Base-by-base conservation (phyloP, 2,888 invertebrate genomes). In the Litoditis marina region DNA sequence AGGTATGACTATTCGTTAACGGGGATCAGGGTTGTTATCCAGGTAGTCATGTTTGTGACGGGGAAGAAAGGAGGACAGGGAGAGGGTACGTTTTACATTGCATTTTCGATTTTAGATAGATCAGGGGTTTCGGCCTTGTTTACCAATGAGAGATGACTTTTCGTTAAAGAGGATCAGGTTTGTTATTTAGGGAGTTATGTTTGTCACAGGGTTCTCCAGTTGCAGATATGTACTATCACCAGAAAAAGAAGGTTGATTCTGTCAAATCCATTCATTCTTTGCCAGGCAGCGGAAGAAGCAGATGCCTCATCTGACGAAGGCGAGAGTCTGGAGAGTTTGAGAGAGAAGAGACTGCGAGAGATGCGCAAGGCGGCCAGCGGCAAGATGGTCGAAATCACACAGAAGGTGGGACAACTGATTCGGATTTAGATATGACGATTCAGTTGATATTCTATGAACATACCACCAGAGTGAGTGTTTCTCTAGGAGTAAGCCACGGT, bases 301-400 rank as follows among this genome's bases (percentile, higher is more conserved):
- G n/a, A n/a, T n/a, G n/a, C n/a, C n/a, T n/a, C n/a, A n/a, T 58
- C 65, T 1, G 71, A 69, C 4, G 69, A 71, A 16, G 69, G 62
- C n/a, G 69, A 71, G 47, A 74, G 74, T 54, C 52, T 81, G 63
- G 78, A 78, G 27, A 63, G 55, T 7, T 60, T 80, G 32, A 68
- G 78, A 27, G 60, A 60, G 28, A 68, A 63, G 32, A 58, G 80
- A 42, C 42, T 80, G 30, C 44, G 55, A 31, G 78, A 78, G 32
- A 66, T 80, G 67, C 59, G 63, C 16, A 73, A 67, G 42, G 64
- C 68, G 22, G 66, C 61, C 22, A 63, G 62, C 59, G 76, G 63
- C 62, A 55, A 68, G 55, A 66, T 80, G n/a, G 62, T 75, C 28
- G 78, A 80, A 52, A 67, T 80, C 54, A 58, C 67, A 5, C 56